Evolutionary conservation across 2,797 vertebrate species (phyloP).

Genomic region (Lagocephalus sceleratus): DNA sequence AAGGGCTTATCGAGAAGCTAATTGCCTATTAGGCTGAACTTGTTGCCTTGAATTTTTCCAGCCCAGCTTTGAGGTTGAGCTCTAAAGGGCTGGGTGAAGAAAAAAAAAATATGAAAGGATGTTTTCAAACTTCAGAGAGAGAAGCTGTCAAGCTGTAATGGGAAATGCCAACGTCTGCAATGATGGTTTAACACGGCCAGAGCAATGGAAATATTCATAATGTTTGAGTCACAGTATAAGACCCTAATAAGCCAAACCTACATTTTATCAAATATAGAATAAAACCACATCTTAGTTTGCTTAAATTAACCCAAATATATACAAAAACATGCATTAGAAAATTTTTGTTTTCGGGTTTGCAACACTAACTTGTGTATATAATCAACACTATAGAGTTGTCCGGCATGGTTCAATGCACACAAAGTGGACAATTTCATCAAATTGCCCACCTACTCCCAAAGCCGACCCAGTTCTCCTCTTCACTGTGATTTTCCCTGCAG

Average conservation of each 20-base stretch:
- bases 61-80: constrained; percentile 33
- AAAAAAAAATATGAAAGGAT: constrained; percentile 36
- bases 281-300: too few species aligned
- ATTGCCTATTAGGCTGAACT: constrained; percentile 56
- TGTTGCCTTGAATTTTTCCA: constrained; percentile 49
- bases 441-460: constrained; percentile 42
- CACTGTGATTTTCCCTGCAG: constrained; percentile 55
- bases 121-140: constrained; percentile 63
- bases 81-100: constrained; percentile 41
- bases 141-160: constrained; percentile 63
- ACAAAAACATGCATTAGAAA: neutral
- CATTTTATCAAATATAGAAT: neutral
- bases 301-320: neutral
- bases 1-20: constrained; percentile 53
- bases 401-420: constrained; percentile 5
- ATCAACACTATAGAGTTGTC: too few species aligned
- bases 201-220: constrained; percentile 50
- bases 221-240: constrained; percentile 38
- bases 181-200: constrained; percentile 49
- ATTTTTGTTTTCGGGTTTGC: too few species aligned
- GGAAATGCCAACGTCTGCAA: constrained; percentile 60
- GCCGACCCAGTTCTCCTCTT: constrained; percentile 28
- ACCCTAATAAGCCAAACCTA: constrained; percentile 26
- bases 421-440: constrained; percentile 37
- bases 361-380: neutral